Evolutionary conservation across 1,140 invertebrate genomes (phyloP).

Genomic region (Drosophila sucinea): DNA sequence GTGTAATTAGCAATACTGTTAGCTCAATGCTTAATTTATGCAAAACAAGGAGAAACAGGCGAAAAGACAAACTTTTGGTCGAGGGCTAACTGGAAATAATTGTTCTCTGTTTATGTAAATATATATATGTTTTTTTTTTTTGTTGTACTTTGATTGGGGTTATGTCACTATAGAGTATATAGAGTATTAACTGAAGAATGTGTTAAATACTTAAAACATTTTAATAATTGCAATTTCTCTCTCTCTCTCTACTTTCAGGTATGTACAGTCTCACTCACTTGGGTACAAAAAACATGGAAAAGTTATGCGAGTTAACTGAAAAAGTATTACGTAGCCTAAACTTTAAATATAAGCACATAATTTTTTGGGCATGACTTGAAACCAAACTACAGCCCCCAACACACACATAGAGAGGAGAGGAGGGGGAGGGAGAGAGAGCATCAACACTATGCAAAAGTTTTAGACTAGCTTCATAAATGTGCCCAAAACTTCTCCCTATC

Average conservation of each 20-base stretch:
- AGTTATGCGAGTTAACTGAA: constrained; percentile 78
- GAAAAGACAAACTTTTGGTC: constrained; percentile 3
- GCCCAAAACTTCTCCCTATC: background rate
- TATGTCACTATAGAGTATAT: constrained; percentile 49
- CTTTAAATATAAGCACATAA: constrained; percentile 80
- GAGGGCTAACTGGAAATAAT: constrained; percentile 14
- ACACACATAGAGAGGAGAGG: background rate
- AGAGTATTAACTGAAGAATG: constrained; percentile 48
- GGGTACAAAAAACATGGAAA: constrained; percentile 44
- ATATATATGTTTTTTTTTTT: constrained; percentile 11
- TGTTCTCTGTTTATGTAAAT: constrained; percentile 28
- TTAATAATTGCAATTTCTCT: constrained; percentile 21
- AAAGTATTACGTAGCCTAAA: constrained; percentile 69
- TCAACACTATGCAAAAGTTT: constrained; percentile 30
- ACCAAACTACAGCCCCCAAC: constrained; percentile 11
- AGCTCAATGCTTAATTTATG: constrained; percentile 73
- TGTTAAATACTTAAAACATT: constrained; percentile 55
- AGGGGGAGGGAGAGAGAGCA: background rate
- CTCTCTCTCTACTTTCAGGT: constrained; percentile 34
- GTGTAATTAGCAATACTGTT: constrained; percentile 75
- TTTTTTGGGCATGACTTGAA: constrained; percentile 72
- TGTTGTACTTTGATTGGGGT: constrained; percentile 36
- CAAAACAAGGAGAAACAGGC: constrained; percentile 39
- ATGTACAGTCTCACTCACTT: constrained; percentile 38
- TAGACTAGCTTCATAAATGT: constrained; percentile 29